Percentiles rank a stretch among this genome's conserved stretches.
phyloP scores from a whole-genome alignment of 2,888 invertebrate genomes.

The Pinctada fucata region DNA sequence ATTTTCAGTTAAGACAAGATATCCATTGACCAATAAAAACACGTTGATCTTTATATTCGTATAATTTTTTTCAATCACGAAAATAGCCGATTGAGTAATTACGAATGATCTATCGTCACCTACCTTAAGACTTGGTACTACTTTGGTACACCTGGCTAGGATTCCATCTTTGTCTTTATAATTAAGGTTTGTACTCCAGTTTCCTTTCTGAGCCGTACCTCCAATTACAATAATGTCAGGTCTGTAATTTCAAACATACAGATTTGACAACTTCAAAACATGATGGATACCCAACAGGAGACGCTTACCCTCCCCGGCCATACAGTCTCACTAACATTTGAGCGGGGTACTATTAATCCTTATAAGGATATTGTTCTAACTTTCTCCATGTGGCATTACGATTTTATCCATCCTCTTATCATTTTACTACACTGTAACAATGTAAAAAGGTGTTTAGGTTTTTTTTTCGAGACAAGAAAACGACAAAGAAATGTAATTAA shows the following conservation, averaged over 20 bases:
- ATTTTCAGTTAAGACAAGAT: too few species aligned
- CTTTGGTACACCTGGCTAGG: constrained; percentile 10
- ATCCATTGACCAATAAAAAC: too few species aligned
- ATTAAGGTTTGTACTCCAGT: constrained; percentile 28
- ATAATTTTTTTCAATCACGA: neutral
- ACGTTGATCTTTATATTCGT: too few species aligned
- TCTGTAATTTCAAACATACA: neutral
- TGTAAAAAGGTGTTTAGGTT: too few species aligned
- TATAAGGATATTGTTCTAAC: too few species aligned
- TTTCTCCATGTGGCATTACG: too few species aligned
- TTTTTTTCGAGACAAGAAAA: too few species aligned
- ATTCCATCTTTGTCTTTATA: constrained; percentile 17
- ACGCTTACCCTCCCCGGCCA: neutral
- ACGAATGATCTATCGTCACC: neutral
- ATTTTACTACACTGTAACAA: too few species aligned
- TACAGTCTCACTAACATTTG: too few species aligned
- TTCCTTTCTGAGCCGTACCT: constrained; percentile 25
- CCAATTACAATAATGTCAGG: constrained; percentile 24
- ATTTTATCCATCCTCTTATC: too few species aligned
- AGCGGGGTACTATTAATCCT: too few species aligned
- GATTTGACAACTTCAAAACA: neutral
- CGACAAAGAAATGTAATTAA: too few species aligned
- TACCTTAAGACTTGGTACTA: constrained; percentile 35
- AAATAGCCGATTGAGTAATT: neutral
- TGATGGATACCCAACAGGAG: neutral